Evolutionary conservation across 2,888 invertebrate genomes (phyloP).

Genomic region (Agrochola litura): DNA sequence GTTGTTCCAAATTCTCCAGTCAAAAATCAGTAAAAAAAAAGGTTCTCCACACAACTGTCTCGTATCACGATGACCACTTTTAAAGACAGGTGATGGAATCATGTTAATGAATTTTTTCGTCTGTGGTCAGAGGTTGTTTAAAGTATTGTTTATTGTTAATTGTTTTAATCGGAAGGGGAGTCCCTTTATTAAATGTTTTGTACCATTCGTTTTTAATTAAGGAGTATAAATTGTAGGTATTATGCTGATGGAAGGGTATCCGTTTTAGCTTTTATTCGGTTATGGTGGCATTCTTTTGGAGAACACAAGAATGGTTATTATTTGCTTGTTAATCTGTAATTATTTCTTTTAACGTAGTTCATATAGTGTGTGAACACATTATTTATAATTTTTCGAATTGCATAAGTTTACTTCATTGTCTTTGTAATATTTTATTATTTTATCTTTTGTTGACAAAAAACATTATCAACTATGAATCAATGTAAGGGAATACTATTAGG

Average conservation of each 20-base stretch:
- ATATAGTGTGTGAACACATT: background rate
- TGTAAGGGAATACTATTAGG: background rate
- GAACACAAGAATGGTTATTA: constrained; percentile 8
- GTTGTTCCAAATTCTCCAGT: background rate
- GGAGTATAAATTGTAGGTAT: constrained; percentile 52
- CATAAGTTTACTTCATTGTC: background rate
- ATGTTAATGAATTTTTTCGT: constrained; percentile 64
- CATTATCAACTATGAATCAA: too few species aligned
- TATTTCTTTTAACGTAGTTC: background rate
- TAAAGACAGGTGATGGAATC: constrained; percentile 64
- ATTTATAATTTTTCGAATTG: background rate
- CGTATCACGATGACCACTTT: constrained; percentile 45
- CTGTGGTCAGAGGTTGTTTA: constrained; percentile 64
- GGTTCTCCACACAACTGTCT: constrained; percentile 20
- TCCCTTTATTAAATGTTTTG: constrained; percentile 59
- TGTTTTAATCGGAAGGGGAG: constrained; percentile 65
- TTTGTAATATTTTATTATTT: background rate
- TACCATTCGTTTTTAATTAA: constrained; percentile 65
- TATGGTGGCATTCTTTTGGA: constrained; percentile 4
- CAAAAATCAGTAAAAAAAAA: background rate
- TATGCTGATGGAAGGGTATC: constrained; percentile 38
- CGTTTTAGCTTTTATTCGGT: constrained; percentile 35
- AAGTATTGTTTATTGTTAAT: constrained; percentile 67
- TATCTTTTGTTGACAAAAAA: background rate
- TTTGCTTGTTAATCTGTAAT: background rate